phyloP scores from a whole-genome alignment of 1,140 invertebrate genomes.

The Sitobion miscanthi region DNA sequence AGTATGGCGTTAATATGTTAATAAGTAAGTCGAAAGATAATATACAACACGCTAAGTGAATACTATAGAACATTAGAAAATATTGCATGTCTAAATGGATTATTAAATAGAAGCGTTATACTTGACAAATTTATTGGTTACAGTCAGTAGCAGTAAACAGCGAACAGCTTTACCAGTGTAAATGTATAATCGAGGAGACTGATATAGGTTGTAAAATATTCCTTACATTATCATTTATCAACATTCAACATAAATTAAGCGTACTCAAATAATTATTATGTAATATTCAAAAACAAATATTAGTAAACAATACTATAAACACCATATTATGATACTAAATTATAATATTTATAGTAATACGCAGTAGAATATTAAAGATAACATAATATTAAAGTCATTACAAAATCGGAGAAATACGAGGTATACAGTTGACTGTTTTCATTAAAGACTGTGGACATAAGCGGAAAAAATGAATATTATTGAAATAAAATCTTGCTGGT shows the following conservation, averaged over 20 bases:
- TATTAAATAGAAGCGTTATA: background rate
- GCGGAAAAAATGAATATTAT: background rate
- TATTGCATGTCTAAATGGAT: background rate
- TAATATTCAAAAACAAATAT: background rate
- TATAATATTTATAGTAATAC: too few relatives aligned
- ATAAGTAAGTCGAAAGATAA: background rate
- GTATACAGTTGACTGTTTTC: background rate
- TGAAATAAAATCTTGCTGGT: background rate
- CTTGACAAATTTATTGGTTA: background rate
- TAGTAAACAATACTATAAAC: too few relatives aligned
- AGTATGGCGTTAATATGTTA: background rate
- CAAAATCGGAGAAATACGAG: too few relatives aligned
- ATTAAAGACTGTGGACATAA: background rate
- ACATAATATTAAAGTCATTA: too few relatives aligned
- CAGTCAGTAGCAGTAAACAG: background rate
- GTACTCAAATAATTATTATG: background rate
- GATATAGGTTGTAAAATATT: background rate
- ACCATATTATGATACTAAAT: too few relatives aligned
- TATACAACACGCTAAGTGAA: background rate
- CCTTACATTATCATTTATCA: background rate
- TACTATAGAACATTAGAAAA: background rate
- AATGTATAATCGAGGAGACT: background rate
- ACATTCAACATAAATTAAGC: background rate
- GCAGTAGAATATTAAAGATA: too few relatives aligned
- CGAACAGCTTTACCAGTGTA: background rate